Percentiles rank a stretch among this genome's conserved stretches.
Conservation (phyloP, 92 coral and sea anemone genomes). For the Virgularia gustaviana region DNA sequence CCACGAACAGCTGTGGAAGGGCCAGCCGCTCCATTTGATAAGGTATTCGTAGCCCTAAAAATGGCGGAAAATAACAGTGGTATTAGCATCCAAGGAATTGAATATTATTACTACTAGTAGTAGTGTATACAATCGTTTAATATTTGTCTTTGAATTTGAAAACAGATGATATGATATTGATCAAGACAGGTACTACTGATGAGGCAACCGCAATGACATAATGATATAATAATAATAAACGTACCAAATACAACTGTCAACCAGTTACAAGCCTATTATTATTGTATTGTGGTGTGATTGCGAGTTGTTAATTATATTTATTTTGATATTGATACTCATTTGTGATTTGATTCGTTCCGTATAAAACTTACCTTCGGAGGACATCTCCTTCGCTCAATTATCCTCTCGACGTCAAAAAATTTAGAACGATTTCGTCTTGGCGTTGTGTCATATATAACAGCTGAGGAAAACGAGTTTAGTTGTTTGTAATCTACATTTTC, state of each 20-base stretch:
- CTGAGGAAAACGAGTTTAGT: conserved; percentile 33
- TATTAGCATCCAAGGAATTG: not conserved
- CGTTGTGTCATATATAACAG: conserved; percentile 40
- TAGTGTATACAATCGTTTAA: no score
- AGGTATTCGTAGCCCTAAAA: conserved; percentile 34
- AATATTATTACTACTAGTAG: not conserved
- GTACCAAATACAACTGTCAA: no score
- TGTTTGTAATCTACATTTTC: not conserved
- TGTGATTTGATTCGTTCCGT: no score
- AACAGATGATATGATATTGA: no score
- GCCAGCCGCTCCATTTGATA: conserved; percentile 34
- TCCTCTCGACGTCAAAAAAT: conserved; percentile 36
- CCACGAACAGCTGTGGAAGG: conserved; percentile 28
- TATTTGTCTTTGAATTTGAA: no score
- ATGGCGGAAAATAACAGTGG: not conserved
- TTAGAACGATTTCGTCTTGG: conserved; percentile 5
- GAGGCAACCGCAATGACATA: no score
- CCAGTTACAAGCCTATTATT: no score
- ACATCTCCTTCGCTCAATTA: conserved; percentile 30
- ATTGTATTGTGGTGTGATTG: no score
- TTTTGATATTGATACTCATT: no score
- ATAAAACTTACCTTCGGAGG: conserved; percentile 17
- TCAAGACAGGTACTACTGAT: no score
- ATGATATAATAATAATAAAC: no score
- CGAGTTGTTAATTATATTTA: no score